Conservation (phyloP, 2,888 invertebrate species). For the Tenthredo amoena region DNA sequence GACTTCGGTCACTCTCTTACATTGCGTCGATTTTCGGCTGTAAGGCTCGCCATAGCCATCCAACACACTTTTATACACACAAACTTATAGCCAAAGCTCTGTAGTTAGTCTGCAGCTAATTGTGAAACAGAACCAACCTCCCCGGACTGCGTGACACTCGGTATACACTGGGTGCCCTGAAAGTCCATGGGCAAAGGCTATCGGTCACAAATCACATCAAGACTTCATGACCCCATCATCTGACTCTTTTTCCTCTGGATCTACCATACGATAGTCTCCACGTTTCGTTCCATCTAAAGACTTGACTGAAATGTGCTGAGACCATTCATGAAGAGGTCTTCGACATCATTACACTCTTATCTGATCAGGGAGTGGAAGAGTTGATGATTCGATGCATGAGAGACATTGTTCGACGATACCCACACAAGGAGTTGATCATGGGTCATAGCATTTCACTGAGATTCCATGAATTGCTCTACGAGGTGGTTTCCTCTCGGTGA, state of each 20-base stretch:
- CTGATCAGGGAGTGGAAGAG: not conserved
- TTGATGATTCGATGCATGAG: not conserved
- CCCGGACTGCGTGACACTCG: conserved; percentile 13
- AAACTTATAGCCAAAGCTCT: not conserved
- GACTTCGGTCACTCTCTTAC: conserved; percentile 65
- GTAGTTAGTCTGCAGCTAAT: not conserved
- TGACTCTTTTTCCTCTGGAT: not conserved
- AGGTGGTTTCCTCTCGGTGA: not conserved
- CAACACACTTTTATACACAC: conserved; percentile 30
- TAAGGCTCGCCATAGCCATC: not conserved
- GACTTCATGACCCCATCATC: not conserved
- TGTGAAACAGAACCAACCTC: not conserved
- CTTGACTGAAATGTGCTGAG: not conserved
- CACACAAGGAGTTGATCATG: not conserved
- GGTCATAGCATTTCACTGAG: not conserved
- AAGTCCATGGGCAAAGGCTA: not conserved
- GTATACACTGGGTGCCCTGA: conserved; percentile 15
- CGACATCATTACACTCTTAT: not conserved
- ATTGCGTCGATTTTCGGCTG: conserved; percentile 66
- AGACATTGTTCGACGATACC: not conserved
- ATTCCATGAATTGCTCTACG: not conserved
- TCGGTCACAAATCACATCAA: not conserved
- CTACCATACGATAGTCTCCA: not conserved
- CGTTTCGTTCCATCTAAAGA: not conserved
- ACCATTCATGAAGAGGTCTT: not conserved